Conservation (phyloP, 2,113 vertebrate species). For the Melozone crissalis region DNA sequence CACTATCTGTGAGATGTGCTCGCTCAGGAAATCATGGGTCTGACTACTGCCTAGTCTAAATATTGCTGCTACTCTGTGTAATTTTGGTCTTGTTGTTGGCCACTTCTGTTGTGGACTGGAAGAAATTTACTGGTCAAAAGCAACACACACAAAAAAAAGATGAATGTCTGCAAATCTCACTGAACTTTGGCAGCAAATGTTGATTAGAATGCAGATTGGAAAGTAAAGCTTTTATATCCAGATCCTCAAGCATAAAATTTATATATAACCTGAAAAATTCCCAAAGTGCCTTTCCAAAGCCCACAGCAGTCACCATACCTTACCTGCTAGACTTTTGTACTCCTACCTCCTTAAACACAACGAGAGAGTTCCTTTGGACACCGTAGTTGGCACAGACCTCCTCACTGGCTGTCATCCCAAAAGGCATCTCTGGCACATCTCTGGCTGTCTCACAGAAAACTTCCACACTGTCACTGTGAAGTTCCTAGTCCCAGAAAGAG, state of each 20-base stretch:
- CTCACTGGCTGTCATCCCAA: conserved; percentile 74
- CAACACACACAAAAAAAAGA: background rate
- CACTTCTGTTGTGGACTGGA: background rate
- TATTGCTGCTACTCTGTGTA: background rate
- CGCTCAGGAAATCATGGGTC: background rate
- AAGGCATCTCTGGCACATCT: conserved; percentile 84
- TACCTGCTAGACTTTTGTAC: background rate
- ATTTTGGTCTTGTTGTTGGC: background rate
- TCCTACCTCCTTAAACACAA: conserved; percentile 86
- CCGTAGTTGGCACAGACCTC: conserved; percentile 69
- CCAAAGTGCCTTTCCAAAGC: background rate
- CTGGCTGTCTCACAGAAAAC: conserved; percentile 78
- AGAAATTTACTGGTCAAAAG: background rate
- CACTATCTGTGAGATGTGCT: background rate
- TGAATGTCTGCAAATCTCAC: background rate
- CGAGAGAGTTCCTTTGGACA: conserved; percentile 73
- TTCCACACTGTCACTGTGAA: conserved; percentile 68
- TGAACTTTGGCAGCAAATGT: background rate
- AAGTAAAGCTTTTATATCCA: background rate
- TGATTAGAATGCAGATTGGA: background rate
- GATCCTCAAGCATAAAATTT: background rate
- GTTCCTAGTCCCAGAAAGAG: conserved; percentile 74
- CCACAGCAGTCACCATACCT: background rate
- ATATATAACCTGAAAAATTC: background rate
- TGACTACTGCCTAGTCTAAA: background rate